Percentiles rank a stretch among this genome's conserved stretches.
phyloP scores from a whole-genome alignment of 2,888 invertebrate genomes.

The Plemyria rubiginata region DNA sequence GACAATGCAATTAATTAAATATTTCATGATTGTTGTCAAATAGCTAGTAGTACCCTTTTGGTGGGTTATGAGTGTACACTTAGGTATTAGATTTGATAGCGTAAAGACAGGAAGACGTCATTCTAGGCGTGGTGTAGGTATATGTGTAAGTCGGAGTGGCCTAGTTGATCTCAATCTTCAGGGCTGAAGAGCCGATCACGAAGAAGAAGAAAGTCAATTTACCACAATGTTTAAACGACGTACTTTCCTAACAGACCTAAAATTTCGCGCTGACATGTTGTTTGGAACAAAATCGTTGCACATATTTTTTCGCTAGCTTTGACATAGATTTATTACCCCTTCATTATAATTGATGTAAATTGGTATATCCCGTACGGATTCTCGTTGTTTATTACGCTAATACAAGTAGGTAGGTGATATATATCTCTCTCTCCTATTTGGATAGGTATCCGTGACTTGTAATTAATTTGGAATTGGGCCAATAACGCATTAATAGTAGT shows the following conservation, averaged over 20 bases:
- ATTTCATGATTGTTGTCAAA: too few species aligned
- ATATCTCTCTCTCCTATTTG: slow-evolving; percentile 28
- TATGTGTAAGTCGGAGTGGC: too few species aligned
- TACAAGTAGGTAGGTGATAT: slow-evolving; percentile 25
- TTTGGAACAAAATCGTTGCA: slow-evolving; percentile 14
- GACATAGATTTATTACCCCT: slow-evolving; percentile 16
- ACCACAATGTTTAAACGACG: too few species aligned
- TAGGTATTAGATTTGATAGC: too few species aligned
- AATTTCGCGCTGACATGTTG: background rate
- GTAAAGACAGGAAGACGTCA: too few species aligned
- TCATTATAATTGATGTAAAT: slow-evolving; percentile 23
- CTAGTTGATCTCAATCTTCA: too few species aligned
- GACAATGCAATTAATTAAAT: too few species aligned
- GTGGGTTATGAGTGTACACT: too few species aligned
- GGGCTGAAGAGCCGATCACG: too few species aligned
- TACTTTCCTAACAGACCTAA: background rate
- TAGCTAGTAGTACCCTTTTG: too few species aligned
- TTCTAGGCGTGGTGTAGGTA: too few species aligned
- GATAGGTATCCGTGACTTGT: slow-evolving; percentile 37
- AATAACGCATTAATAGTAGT: slow-evolving; percentile 33
- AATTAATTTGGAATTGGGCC: slow-evolving; percentile 40
- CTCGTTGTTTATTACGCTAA: slow-evolving; percentile 21
- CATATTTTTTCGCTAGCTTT: slow-evolving; percentile 9
- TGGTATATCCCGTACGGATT: slow-evolving; percentile 19
- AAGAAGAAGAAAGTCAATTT: too few species aligned